These are phyloP conservation scores for Epinephelus cyanopodus DNA, from an alignment of 2,113 vertebrate species.

Conservation along the genomic window DNA sequence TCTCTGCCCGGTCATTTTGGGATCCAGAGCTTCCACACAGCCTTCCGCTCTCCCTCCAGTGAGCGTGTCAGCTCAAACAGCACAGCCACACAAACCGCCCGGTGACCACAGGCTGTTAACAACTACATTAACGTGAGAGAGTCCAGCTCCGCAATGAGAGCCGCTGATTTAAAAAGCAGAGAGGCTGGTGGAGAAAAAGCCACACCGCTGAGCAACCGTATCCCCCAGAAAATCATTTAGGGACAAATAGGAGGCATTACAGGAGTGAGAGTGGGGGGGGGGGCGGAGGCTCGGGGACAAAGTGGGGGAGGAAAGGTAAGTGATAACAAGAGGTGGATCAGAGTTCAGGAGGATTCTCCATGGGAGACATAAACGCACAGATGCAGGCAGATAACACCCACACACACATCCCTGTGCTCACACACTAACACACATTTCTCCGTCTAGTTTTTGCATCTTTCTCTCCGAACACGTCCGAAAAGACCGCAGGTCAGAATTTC, in stretches of 20 bases:
- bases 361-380: constrained; percentile 3
- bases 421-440: constrained; percentile 40
- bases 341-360: constrained; percentile 14
- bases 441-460: constrained; percentile 22
- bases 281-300: background rate
- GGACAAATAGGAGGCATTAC: constrained; percentile 30
- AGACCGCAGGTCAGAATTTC: constrained; percentile 46
- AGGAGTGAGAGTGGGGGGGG: constrained; percentile 3
- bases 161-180: constrained; percentile 58
- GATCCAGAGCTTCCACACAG: constrained; percentile 40
- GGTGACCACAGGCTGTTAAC: constrained; percentile 79
- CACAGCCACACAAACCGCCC: constrained; percentile 74
- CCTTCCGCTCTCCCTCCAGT: constrained; percentile 26
- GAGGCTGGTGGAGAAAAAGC: constrained; percentile 21
- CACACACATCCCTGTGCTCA: background rate
- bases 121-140: constrained; percentile 77
- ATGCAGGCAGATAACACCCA: background rate
- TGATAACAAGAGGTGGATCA: constrained; percentile 13
- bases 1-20: constrained; percentile 22
- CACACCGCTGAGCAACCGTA: constrained; percentile 1
- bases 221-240: constrained; percentile 35
- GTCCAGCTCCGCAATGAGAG: constrained; percentile 52
- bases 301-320: constrained; percentile 26
- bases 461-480: constrained; percentile 7
- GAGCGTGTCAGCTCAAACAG: constrained; percentile 64